A percentile compares a stretch with the other conserved stretches of the same genome.
phyloP scores from a whole-genome alignment of 2,113 vertebrate species.

The Terrapene triunguis region DNA sequence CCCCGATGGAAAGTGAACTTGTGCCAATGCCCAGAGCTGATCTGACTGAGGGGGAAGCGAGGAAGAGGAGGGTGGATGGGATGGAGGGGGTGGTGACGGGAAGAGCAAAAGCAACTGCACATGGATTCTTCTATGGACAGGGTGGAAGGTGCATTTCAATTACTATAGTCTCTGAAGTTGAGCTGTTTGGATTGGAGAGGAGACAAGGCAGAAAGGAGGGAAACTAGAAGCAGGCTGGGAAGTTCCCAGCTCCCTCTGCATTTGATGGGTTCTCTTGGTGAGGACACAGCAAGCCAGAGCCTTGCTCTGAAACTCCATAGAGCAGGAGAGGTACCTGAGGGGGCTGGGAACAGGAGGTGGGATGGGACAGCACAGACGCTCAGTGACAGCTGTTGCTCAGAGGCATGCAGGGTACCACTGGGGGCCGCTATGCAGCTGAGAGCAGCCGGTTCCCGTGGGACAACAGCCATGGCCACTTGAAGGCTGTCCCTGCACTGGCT shows the following conservation, averaged over 20 bases:
- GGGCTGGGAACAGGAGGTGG: background rate
- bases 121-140: background rate
- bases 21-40: background rate
- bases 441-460: slow-evolving; percentile 76
- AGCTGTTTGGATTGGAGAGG: background rate
- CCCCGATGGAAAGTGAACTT: background rate
- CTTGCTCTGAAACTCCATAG: background rate
- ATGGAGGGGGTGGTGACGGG: background rate
- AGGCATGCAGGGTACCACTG: background rate
- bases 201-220: background rate
- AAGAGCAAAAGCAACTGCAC: background rate
- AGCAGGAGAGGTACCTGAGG: background rate
- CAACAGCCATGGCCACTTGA: slow-evolving; percentile 83
- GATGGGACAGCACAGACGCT: background rate
- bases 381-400: background rate
- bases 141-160: background rate
- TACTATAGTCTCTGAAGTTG: background rate
- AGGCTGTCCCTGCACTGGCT: slow-evolving; percentile 85
- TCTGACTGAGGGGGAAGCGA: background rate
- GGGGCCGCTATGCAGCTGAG: slow-evolving; percentile 50
- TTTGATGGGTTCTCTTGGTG: background rate
- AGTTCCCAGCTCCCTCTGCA: background rate
- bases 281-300: background rate
- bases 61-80: background rate
- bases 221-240: background rate